Conservation (phyloP, 1,140 invertebrate species). For the Calliphora vicina region DNA sequence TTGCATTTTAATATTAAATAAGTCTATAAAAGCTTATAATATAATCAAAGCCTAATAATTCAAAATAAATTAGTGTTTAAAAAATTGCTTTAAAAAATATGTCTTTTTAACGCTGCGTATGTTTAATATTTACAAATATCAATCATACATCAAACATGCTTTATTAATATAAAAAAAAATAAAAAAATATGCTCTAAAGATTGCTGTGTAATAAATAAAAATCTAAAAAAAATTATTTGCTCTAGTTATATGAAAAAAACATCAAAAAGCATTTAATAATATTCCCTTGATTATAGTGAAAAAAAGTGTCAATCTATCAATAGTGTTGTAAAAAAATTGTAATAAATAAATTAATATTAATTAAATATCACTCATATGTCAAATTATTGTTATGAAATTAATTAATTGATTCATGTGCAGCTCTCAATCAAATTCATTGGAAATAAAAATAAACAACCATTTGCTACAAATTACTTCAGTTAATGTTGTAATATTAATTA, state of each 20-base stretch:
- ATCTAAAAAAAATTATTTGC: neutral
- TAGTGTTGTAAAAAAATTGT: neutral
- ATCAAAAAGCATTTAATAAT: neutral
- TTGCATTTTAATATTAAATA: neutral
- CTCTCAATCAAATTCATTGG: neutral
- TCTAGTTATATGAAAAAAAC: neutral
- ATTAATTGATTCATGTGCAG: neutral
- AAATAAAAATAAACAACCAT: neutral
- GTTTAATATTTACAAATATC: neutral
- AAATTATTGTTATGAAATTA: neutral
- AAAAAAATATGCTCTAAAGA: neutral
- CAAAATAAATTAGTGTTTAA: neutral
- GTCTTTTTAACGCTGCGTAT: neutral
- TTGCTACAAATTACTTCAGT: neutral
- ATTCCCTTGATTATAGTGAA: neutral
- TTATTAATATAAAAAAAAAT: neutral
- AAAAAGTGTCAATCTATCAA: neutral
- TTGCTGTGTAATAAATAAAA: neutral
- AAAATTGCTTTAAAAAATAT: neutral
- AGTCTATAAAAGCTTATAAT: neutral
- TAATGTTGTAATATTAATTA: no score
- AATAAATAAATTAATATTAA: neutral
- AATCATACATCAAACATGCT: neutral
- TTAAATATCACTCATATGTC: conserved; percentile 8
- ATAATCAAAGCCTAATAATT: neutral